Conservation (phyloP, 2,888 invertebrate species). For the Agrotis segetum region DNA sequence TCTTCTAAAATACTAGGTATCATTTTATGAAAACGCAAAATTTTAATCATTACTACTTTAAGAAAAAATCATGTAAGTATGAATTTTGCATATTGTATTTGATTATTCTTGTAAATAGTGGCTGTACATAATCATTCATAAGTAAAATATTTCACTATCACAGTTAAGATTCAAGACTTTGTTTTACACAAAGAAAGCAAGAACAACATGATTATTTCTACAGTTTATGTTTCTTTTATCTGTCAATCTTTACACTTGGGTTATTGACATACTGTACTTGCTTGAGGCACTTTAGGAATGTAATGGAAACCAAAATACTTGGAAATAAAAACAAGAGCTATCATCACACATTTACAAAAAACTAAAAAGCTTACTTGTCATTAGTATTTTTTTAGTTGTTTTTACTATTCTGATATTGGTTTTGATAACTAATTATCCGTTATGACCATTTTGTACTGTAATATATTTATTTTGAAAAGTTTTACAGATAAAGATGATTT, state of each 20-base stretch:
- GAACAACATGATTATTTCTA: background rate
- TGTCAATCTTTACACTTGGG: background rate
- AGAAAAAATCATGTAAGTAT: no score
- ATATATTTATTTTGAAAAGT: background rate
- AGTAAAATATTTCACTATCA: background rate
- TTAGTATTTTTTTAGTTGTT: background rate
- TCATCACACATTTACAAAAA: no score
- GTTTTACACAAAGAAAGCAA: constrained; percentile 1
- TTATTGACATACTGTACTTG: background rate
- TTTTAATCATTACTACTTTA: no score
- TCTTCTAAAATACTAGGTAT: no score
- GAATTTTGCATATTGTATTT: no score
- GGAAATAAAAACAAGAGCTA: background rate
- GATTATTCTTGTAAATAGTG: no score
- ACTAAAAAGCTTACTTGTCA: no score
- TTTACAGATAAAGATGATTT: no score
- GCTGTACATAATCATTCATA: background rate
- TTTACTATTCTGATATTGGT: background rate
- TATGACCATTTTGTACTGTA: background rate
- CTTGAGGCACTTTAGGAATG: background rate
- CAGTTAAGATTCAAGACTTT: background rate
- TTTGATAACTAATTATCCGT: background rate
- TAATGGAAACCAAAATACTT: background rate
- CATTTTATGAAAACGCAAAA: no score
- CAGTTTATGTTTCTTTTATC: background rate